Base-by-base conservation (phyloP, 2,113 vertebrate genomes). In the Leucosticte australis region DNA sequence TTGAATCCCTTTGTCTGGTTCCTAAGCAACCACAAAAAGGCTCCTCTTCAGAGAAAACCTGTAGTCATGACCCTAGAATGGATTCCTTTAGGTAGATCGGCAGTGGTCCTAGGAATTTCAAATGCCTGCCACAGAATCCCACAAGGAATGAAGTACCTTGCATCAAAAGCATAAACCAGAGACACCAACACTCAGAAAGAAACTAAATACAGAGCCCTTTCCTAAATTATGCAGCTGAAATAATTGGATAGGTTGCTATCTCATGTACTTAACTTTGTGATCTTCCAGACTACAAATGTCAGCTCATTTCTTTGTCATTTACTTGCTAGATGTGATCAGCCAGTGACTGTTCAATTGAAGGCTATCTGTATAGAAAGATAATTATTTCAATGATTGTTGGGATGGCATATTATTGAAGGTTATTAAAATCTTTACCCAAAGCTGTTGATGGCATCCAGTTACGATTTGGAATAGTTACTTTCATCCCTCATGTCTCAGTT, bases 11-110 rank as follows among this genome's bases (percentile, higher is more conserved):
- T 96, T 97, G 93, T 97, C 82, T 97, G 49, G 95, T 98, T 98
- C 93, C 97, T 97, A 98, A 87, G 96, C 96, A 98, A 98, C 97
- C 86, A 95, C 78, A 74, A 59, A 92, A 94, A 97, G 84, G 69
- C 55, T 97, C 73, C 50, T 95, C 41, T 95, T 96, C 94, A 96
- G 55, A 87, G 39, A 89, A 39, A 84, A 91, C 50, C 31, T 74
- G 16, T 68, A 92, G 87, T 68, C 47, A 83, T 67, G 59, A 92
- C 53, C 76, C 46, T 71, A 56, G 63, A 96, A 96, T 69, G 87
- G 78, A 96, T 92, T 94, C 93, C 94, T 95, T 94, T 64, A 85
- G 93, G 92, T 91, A 83, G 47, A 74, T 76, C 1, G 0, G 47
- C 89, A 90, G 47, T 33, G 27, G 65, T 94, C 76, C n/a, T 79